These are phyloP conservation scores for Molossus alvarezi DNA, from an alignment of 2,797 vertebrate species.

Conservation along the genomic window DNA sequence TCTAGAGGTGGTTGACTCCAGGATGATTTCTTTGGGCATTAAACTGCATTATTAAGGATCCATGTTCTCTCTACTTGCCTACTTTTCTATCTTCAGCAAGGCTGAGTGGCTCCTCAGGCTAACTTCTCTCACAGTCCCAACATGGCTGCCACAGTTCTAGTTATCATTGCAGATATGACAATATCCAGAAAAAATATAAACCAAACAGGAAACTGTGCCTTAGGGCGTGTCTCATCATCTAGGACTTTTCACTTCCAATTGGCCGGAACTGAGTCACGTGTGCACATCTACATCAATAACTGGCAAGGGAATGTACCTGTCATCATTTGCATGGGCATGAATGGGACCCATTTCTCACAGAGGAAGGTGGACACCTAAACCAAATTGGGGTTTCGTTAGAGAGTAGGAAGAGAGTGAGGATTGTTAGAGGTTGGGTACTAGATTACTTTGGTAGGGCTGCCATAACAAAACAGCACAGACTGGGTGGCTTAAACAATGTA, in stretches of 20 bases:
- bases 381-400: neutral
- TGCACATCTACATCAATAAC: neutral
- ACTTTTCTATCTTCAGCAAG: slow-evolving; percentile 5
- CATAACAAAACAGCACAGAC: slow-evolving; percentile 24
- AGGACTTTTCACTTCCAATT: neutral
- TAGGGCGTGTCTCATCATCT: neutral
- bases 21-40: neutral
- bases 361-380: neutral
- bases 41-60: neutral
- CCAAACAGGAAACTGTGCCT: neutral
- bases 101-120: neutral
- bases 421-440: neutral
- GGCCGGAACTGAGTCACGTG: neutral
- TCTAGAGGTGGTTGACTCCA: neutral
- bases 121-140: neutral
- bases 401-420: neutral
- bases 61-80: slow-evolving; percentile 32
- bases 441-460: neutral
- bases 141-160: neutral
- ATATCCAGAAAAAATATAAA: neutral
- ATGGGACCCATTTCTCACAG: neutral
- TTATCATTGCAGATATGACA: neutral
- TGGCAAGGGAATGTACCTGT: neutral
- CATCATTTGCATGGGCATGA: neutral
- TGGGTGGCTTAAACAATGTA: neutral